Base-by-base conservation (phyloP, 2,797 vertebrate species). In the Arrhamphus sclerolepis region DNA sequence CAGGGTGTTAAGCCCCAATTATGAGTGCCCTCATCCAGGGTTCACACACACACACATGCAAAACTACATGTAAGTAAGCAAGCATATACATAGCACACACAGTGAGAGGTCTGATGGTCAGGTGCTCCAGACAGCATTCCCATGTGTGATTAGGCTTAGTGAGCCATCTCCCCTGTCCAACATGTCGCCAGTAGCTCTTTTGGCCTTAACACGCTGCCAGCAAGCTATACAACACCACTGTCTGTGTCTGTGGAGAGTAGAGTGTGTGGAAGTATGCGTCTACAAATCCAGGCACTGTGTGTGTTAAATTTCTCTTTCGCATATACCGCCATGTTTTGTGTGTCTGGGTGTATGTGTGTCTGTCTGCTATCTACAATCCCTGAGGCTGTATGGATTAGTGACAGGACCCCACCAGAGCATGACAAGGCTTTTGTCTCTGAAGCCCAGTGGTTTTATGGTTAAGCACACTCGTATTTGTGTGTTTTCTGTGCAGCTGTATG, bases 161-260 rank as follows among this genome's bases (percentile, higher is more conserved):
- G 88, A 91, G 88, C 79, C 91, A 93, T 93, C 89, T 90, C 87
- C 77, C 80, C 80, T 79, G 79, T 89, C 87, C 75, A 90, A 91
- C 85, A 86, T 93, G 93, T 94, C 93, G 92, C 93, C 92, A 94
- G 92, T 90, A 93, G 92, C 91, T 93, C 92, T 92, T 72, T 73
- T 48, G 81, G 90, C 87, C 87, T 94, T 93, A 92, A 87, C 91
- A 87, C 92, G 90, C 89, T 26, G 89, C 85, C 84, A 75, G 58
- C 53, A 73, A 39, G 81, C 86, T 66, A 79, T 43, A 66, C 81
- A 70, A 78, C 76, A 62, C 77, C 76, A 48, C 80, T 44, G 77
- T 75, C 70, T 82, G 55, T 60, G 69, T 78, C 22, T 29, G 21
- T 64, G 67, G 50, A n/a, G n/a, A n/a, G 51, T 46, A 49, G 66